phyloP scores from a whole-genome alignment of 2,888 invertebrate species.

The Coecobrya sp. region DNA sequence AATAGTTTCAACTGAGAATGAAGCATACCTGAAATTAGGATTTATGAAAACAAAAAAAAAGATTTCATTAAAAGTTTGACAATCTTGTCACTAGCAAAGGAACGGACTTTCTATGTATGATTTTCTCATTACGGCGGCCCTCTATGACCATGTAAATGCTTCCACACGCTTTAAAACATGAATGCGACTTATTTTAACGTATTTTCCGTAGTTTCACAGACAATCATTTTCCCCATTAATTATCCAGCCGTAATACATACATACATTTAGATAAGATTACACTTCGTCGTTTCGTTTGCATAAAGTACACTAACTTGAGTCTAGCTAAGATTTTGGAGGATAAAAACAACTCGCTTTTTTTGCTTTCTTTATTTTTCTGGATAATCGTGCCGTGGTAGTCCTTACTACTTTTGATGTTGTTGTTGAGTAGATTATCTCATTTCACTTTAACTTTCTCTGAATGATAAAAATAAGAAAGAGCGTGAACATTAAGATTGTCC shows the following conservation, averaged over 20 bases:
- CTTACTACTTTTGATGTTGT: background rate
- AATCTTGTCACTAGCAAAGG: no score
- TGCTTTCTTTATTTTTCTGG: constrained; percentile 54
- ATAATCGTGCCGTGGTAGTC: background rate
- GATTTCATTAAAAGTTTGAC: no score
- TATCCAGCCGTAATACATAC: background rate
- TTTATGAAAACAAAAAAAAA: no score
- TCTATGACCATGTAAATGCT: no score
- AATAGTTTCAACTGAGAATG: no score
- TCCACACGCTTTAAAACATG: no score
- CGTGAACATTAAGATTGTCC: constrained; percentile 47
- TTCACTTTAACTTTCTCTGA: constrained; percentile 30
- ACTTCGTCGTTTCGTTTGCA: background rate
- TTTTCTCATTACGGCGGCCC: no score
- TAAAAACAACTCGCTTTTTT: constrained; percentile 34
- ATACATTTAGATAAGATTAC: constrained; percentile 54
- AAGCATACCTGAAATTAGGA: no score
- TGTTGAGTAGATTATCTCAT: constrained; percentile 69
- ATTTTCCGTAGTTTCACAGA: no score
- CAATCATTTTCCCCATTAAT: no score
- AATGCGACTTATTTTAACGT: no score
- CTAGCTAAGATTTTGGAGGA: background rate
- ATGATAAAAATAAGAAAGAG: constrained; percentile 35
- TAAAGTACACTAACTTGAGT: constrained; percentile 8
- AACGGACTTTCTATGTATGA: no score